Evolutionary conservation across 1,140 invertebrate species (phyloP).

Genomic region (Drosophila gunungcola): DNA sequence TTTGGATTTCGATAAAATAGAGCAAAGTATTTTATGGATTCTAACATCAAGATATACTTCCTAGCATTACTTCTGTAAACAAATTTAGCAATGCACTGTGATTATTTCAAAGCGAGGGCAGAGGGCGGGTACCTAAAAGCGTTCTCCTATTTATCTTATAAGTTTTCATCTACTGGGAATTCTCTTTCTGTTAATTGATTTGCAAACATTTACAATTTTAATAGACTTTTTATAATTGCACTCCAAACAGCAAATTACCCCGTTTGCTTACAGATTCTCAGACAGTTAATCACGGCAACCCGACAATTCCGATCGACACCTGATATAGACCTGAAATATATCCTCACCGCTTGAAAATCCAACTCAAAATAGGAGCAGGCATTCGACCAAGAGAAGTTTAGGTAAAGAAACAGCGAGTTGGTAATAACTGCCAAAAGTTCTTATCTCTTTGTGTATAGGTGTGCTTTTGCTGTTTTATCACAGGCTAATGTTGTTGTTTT

Average conservation of each 20-base stretch:
- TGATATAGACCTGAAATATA: slow-evolving; percentile 5
- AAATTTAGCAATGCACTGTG: too few relatives aligned
- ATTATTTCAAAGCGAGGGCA: background rate
- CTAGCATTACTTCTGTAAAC: background rate
- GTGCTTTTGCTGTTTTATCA: slow-evolving; percentile 25
- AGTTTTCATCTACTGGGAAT: background rate
- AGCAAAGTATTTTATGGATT: too few relatives aligned
- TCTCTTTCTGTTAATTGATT: slow-evolving; percentile 10
- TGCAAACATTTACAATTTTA: slow-evolving; percentile 30
- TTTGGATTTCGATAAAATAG: too few relatives aligned
- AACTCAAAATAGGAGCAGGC: slow-evolving; percentile 32
- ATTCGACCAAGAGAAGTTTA: slow-evolving; percentile 4
- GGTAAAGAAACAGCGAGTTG: slow-evolving; percentile 1
- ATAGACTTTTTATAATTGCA: slow-evolving; percentile 21
- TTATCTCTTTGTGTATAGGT: slow-evolving; percentile 4
- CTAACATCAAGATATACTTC: background rate
- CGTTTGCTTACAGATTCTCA: slow-evolving; percentile 34
- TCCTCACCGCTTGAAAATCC: slow-evolving; percentile 22
- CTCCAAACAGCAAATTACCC: slow-evolving; percentile 31
- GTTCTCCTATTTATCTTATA: background rate
- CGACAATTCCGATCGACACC: slow-evolving; percentile 45
- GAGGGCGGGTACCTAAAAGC: background rate
- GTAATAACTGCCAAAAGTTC: slow-evolving; percentile 15
- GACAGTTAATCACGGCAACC: slow-evolving; percentile 37
- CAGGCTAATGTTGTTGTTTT: slow-evolving; percentile 15